Percentiles rank a stretch among this genome's conserved stretches.
Evolutionary conservation across 2,888 invertebrate species (phyloP).

Genomic region (Gari tellinella): DNA sequence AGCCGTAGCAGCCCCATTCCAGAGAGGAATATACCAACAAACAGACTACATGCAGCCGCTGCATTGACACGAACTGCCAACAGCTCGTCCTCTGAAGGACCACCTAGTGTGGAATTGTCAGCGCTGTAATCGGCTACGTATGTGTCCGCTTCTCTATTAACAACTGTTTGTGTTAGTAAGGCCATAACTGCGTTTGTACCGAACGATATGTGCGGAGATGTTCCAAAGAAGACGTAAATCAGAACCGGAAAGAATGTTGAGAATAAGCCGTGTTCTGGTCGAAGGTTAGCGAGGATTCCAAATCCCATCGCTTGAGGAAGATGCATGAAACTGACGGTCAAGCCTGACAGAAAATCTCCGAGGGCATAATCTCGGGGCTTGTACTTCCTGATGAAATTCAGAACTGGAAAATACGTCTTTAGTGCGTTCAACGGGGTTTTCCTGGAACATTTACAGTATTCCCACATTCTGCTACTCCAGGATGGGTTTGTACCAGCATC

Average conservation of each 20-base stretch:
- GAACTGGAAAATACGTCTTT: conserved; percentile 49
- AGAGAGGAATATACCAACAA: conserved; percentile 60
- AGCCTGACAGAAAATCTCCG: conserved; percentile 72
- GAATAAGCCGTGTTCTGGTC: conserved; percentile 75
- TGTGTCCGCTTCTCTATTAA: conserved; percentile 52
- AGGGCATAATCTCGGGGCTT: conserved; percentile 63
- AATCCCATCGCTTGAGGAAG: conserved; percentile 80
- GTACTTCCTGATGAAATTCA: conserved; percentile 62
- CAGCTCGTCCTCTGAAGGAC: conserved; percentile 42
- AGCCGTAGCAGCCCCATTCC: conserved; percentile 65
- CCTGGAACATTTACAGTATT: too few relatives aligned
- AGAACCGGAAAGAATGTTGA: conserved; percentile 75
- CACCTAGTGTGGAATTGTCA: not conserved
- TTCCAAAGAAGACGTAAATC: conserved; percentile 76
- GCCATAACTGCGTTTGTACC: conserved; percentile 79
- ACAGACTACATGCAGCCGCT: conserved; percentile 36
- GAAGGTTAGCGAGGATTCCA: conserved; percentile 74
- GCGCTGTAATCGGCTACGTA: conserved; percentile 13
- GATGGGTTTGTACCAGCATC: too few relatives aligned
- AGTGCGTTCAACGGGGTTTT: too few relatives aligned
- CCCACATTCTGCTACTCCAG: too few relatives aligned
- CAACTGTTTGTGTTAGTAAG: conserved; percentile 74
- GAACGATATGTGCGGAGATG: conserved; percentile 73
- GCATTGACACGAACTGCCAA: conserved; percentile 34
- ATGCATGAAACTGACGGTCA: conserved; percentile 80